Evolutionary conservation across 2,797 vertebrate genomes (phyloP), one percentile per base, ranked within the genome.

Genomic region (Centroberyx gerrardi): DNA sequence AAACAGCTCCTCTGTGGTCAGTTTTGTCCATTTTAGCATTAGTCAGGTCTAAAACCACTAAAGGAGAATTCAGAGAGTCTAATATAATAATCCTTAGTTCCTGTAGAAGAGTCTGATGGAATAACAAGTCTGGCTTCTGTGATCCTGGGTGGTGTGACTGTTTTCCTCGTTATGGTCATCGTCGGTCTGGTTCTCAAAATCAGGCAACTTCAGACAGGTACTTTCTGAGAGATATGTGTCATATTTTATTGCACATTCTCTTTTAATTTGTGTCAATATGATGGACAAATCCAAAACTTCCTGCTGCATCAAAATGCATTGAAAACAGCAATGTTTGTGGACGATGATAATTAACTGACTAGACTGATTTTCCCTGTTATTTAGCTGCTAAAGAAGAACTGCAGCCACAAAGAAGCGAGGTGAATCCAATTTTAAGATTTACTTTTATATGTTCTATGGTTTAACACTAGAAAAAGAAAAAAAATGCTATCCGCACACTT

Each of bases 171-270:
- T 7, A 1, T 68, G 2, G 18, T 74, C 9, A 2, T 80, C n/a
- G 17, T 66, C 8, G 61, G 31, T 51, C 66, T 80, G 67, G 22
- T 0, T 52, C 5, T 80, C 0, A 58, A 67, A 77, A 29, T 64
- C 49, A n/a, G 62, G 36, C 75, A 64, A 58, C 54, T 68, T 42
- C 42, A 65, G n/a, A 71, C 7, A 72, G 80, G 80, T 82, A 70
- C 5, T 4, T 33, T 33, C 7, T 33, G 33, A 33, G 33, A 6
- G 4, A 1, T 22, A 22, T 22, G 22, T 14, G 5, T 1, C 5
- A 10, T 33, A 27, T 31, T 22, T 5, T 72, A 1, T 15, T 44
- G 4, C 8, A 0, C 36, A 55, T 29, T 15, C 40, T 14, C 0
- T 22, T 18, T 8, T 63, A 10, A 54, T 2, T 17, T n/a, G 33